Conservation (phyloP, 2,888 invertebrate genomes). For the Melanargia galathea region DNA sequence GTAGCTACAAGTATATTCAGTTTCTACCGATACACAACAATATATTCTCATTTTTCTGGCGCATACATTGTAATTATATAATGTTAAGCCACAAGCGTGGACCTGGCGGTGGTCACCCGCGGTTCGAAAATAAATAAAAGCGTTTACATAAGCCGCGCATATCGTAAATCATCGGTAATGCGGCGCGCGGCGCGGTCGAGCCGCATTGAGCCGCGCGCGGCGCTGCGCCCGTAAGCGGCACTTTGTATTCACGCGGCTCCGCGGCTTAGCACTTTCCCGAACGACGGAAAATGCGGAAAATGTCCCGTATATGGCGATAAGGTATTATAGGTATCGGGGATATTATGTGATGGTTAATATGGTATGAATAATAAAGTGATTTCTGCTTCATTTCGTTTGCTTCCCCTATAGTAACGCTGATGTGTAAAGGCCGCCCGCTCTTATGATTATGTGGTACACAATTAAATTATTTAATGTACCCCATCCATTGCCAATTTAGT, state of each 20-base stretch:
- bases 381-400: too few species aligned
- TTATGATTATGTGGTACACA: too few species aligned
- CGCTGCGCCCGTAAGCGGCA: constrained; percentile 1
- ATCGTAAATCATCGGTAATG: constrained; percentile 18
- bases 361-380: not conserved
- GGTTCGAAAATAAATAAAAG: constrained; percentile 8
- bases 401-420: too few species aligned
- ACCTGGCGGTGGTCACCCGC: not conserved
- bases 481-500: too few species aligned
- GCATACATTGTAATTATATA: too few species aligned
- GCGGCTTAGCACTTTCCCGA: constrained; percentile 8
- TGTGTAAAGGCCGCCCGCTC: too few species aligned
- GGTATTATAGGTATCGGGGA: constrained; percentile 2
- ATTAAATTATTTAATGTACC: too few species aligned
- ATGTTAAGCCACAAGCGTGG: too few species aligned
- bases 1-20: too few species aligned
- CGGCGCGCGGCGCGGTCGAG: not conserved
- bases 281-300: constrained; percentile 2
- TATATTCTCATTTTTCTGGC: too few species aligned
- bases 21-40: too few species aligned
- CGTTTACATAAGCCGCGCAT: constrained; percentile 4
- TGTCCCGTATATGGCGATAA: not conserved
- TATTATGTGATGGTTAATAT: not conserved
- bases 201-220: not conserved
- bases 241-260: constrained; percentile 16